These are phyloP conservation scores for Drosophila emarginata DNA, from an alignment of 2,888 invertebrate species.

Conservation along the genomic window DNA sequence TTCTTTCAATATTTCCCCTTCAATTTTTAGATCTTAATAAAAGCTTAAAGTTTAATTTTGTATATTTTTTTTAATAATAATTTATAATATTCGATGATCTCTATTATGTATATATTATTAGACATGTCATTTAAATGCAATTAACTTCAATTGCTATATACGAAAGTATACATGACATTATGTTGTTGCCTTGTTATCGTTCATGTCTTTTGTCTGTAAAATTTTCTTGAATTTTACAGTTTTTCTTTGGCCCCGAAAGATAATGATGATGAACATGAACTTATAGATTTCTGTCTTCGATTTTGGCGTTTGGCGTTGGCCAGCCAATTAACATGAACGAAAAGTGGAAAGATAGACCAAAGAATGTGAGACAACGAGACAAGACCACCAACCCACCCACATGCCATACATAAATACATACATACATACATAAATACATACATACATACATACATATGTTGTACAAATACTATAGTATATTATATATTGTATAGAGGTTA, in stretches of 20 bases:
- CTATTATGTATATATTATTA: too few species aligned
- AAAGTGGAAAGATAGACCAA: slow-evolving; percentile 35
- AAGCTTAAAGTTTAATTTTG: too few species aligned
- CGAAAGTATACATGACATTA: too few species aligned
- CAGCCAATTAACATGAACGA: slow-evolving; percentile 62
- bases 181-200: background rate
- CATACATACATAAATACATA: background rate
- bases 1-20: too few species aligned
- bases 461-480: slow-evolving; percentile 1
- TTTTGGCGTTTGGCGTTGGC: slow-evolving; percentile 58
- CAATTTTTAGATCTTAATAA: too few species aligned
- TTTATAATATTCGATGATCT: too few species aligned
- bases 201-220: background rate
- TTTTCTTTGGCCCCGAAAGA: background rate
- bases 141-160: too few species aligned
- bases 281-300: slow-evolving; percentile 21
- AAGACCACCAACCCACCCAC: background rate
- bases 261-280: slow-evolving; percentile 6
- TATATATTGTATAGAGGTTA: slow-evolving; percentile 3
- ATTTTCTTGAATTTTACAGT: background rate
- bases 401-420: too few species aligned
- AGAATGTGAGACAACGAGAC: background rate
- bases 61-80: too few species aligned
- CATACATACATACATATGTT: background rate
- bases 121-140: too few species aligned